Evolutionary conservation across 2,113 vertebrate genomes (phyloP).

Genomic region (Tenebrosternarchus preto): DNA sequence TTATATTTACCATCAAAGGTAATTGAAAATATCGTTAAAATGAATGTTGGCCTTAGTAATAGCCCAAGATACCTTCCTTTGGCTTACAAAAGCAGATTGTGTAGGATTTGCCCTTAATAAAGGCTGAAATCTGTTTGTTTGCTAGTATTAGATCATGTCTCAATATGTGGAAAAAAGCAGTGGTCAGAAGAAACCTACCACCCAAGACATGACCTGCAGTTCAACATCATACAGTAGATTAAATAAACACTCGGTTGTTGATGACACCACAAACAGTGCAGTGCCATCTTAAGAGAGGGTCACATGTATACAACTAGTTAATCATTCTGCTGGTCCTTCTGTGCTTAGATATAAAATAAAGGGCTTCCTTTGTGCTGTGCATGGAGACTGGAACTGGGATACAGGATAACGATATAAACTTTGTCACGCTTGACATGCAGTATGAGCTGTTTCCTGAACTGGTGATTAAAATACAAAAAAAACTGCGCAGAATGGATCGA

Average conservation of each 20-base stretch:
- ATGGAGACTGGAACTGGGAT: background rate
- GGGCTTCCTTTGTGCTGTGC: background rate
- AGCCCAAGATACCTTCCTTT: background rate
- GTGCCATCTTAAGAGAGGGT: background rate
- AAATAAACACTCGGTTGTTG: background rate
- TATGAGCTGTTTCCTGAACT: background rate
- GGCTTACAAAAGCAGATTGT: background rate
- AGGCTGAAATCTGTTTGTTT: slow-evolving; percentile 32
- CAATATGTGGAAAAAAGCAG: background rate
- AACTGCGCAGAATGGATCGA: no score
- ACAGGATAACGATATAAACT: background rate
- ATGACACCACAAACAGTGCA: background rate
- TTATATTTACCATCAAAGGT: no score
- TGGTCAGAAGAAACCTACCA: background rate
- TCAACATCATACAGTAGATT: background rate
- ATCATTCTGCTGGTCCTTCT: no score
- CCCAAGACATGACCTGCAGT: background rate
- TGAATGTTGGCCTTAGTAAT: background rate
- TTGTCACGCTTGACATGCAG: background rate
- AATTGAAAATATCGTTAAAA: no score
- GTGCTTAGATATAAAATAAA: no score
- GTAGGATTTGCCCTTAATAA: slow-evolving; percentile 11
- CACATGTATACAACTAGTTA: background rate
- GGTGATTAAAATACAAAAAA: no score
- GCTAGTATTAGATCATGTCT: background rate